Base-by-base conservation (phyloP, 2,888 invertebrate species). In the Agrochola lota region DNA sequence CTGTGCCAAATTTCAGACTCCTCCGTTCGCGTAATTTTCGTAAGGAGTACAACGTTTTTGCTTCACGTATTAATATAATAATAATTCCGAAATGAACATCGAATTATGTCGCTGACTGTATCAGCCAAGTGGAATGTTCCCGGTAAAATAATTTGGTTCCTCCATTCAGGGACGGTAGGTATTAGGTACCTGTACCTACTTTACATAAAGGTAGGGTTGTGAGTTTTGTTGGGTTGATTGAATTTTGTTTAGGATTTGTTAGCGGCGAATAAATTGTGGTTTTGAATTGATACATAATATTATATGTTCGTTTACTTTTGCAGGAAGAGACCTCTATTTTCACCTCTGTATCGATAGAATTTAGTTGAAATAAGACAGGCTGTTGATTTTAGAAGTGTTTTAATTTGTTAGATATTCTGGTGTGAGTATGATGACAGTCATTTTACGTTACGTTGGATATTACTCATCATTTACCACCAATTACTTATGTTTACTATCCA, bases 61-160 rank as follows among this genome's bases (percentile, higher is more conserved):
- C 30, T 30, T 30, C n/a, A n/a, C n/a, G n/a, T n/a, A n/a, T n/a
- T n/a, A n/a, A n/a, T n/a, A 30, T 30, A 30, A 30, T 30, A 30
- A 55, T 35, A n/a, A 68, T 35, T 52, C 4, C 3, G 35, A n/a
- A 40, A 40, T 11, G 6, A 3, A 20, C 17, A 69, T 35, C 20
- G n/a, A n/a, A 12, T 12, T 40, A 40, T 23, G 12, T 2, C 8
- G 23, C 26, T 15, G 72, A 63, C 23, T 74, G 81, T 78, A 68
- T 49, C 26, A 55, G 12, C 7, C 46, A 62, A 60, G 63, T 64
- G 84, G 55, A 68, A 68, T 57, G 64, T 71, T 43, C 63, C 26
- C 49, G 52, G 69, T 59, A 62, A 72, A 85, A 85, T 82, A 85
- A 83, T 83, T 83, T 76, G 70, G 43, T 70, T n/a, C 60, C n/a